Percentiles rank a stretch among this genome's conserved stretches.
Evolutionary conservation across 2,113 vertebrate genomes (phyloP).

Genomic region (Prionailurus viverrinus): DNA sequence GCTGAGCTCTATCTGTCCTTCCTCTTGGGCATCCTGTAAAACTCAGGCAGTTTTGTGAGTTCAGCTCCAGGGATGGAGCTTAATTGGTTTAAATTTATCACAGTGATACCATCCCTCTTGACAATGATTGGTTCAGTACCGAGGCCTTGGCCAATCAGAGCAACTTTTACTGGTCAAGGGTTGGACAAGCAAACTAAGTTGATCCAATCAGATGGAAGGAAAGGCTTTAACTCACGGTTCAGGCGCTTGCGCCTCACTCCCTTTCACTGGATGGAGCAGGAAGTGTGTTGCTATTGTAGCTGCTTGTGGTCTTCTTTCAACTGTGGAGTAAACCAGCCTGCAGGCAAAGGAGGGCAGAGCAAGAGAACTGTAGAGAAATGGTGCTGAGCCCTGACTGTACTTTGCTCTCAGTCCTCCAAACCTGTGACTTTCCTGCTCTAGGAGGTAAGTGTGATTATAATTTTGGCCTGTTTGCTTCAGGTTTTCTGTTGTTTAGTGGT

Average conservation of each 20-base stretch:
- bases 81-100: not conserved
- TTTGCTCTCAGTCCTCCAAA: not conserved
- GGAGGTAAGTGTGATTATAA: not conserved
- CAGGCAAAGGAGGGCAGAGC: not conserved
- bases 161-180: not conserved
- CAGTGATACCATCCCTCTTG: not conserved
- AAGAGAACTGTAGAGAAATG: not conserved
- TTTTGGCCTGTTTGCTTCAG: not conserved
- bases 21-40: not conserved
- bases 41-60: not conserved
- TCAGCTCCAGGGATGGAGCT: not conserved
- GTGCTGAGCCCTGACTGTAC: not conserved
- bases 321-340: no score
- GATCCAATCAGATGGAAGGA: not conserved
- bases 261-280: not conserved
- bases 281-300: fast-evolving
- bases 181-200: not conserved
- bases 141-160: not conserved
- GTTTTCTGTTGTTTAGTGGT: not conserved
- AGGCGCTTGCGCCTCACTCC: fast-evolving
- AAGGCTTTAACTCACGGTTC: not conserved
- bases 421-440: no score
- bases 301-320: fast-evolving
- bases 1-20: not conserved
- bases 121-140: not conserved